phyloP scores from a whole-genome alignment of 1,140 invertebrate species.

The Listronotus bonariensis region DNA sequence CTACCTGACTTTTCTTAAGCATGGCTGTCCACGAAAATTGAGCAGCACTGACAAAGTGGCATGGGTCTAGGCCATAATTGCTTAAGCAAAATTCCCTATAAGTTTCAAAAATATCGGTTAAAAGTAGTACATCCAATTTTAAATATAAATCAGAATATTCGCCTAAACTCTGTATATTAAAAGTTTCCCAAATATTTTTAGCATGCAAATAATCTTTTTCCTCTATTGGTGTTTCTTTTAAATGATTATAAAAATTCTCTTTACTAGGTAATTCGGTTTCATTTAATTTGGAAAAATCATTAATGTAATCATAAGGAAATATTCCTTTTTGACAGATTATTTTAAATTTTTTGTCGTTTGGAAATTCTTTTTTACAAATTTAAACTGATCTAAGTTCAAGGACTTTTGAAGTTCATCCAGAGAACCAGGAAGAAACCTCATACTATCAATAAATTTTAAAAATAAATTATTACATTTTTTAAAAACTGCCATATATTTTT shows the following conservation, averaged over 20 bases:
- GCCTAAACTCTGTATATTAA: constrained; percentile 51
- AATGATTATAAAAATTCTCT: constrained; percentile 51
- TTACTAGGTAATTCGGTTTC: constrained; percentile 47
- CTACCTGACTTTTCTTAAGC: too few relatives aligned
- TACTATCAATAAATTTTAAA: constrained; percentile 40
- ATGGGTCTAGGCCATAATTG: too few relatives aligned
- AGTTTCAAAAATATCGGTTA: constrained; percentile 60
- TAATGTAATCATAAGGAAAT: constrained; percentile 51
- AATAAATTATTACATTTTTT: constrained; percentile 25
- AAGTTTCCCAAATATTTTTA: constrained; percentile 55
- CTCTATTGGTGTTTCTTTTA: constrained; percentile 45
- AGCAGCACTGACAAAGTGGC: too few relatives aligned
- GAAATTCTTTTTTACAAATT: constrained; percentile 15
- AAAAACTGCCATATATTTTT: constrained; percentile 40
- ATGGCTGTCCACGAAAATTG: too few relatives aligned
- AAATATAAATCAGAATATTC: constrained; percentile 38
- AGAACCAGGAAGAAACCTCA: constrained; percentile 33
- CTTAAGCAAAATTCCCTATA: constrained; percentile 49
- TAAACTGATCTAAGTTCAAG: constrained; percentile 14
- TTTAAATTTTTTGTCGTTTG: constrained; percentile 38
- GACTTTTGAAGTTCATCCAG: constrained; percentile 35
- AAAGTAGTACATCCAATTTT: constrained; percentile 53
- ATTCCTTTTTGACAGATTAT: constrained; percentile 48
- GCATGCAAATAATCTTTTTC: constrained; percentile 56
- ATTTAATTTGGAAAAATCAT: constrained; percentile 47